Conservation (phyloP, 2,797 vertebrate genomes). For the Sorex maritimensis region DNA sequence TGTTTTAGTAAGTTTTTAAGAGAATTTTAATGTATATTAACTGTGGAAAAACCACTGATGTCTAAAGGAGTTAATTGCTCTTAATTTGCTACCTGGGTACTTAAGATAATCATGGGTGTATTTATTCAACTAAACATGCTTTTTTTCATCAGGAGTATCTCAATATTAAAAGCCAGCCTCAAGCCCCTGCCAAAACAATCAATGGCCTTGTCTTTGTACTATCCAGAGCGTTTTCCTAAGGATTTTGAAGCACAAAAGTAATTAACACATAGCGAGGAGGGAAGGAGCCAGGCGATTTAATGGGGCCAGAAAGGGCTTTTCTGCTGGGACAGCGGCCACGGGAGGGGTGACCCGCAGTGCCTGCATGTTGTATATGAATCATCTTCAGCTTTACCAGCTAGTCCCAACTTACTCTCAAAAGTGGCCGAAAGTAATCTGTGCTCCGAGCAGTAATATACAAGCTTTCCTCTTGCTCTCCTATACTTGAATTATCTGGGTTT, state of each 20-base stretch:
- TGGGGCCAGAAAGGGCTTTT: constrained; percentile 53
- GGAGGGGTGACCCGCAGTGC: not conserved
- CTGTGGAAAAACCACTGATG: not conserved
- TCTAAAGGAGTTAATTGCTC: constrained; percentile 46
- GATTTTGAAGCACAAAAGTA: constrained; percentile 48
- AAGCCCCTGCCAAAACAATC: constrained; percentile 68
- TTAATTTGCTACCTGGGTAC: constrained; percentile 16
- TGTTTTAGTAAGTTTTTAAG: no score
- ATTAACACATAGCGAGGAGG: constrained; percentile 50
- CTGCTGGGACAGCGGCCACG: constrained; percentile 30
- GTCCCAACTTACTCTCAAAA: not conserved
- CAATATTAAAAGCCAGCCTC: constrained; percentile 5
- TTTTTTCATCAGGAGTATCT: constrained; percentile 35
- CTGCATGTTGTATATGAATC: not conserved
- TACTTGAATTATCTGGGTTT: not conserved
- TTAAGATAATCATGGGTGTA: constrained; percentile 25
- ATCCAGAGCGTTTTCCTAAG: constrained; percentile 69
- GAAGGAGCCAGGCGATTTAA: constrained; percentile 23
- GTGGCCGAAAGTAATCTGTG: not conserved
- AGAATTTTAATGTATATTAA: not conserved
- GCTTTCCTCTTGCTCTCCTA: no score
- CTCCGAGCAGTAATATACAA: not conserved
- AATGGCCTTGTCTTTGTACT: constrained; percentile 52
- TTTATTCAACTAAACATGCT: constrained; percentile 42
- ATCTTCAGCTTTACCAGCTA: not conserved